A percentile compares a stretch with the other conserved stretches of the same genome.
phyloP scores from a whole-genome alignment of 2,888 invertebrate species.

The Osedax frankpressi region DNA sequence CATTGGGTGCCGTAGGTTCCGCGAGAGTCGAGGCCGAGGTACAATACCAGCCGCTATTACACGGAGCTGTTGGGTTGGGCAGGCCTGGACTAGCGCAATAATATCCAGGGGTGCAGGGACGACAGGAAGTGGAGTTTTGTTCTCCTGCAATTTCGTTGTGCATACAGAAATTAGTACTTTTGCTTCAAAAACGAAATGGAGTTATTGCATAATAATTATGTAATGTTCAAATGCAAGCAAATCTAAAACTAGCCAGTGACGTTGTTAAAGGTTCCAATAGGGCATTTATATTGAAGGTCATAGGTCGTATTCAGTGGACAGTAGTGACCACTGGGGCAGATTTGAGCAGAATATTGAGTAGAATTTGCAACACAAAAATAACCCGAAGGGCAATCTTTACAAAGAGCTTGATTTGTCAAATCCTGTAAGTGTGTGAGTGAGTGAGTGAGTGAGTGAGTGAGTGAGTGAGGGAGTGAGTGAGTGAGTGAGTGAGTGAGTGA shows the following conservation, averaged over 20 bases:
- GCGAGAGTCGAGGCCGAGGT: conserved; percentile 31
- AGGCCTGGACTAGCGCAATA: conserved; percentile 34
- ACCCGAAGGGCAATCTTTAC: conserved; percentile 37
- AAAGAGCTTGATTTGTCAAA: conserved; percentile 31
- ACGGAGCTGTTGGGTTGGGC: conserved; percentile 30
- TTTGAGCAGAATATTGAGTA: conserved; percentile 33
- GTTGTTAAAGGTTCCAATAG: conserved; percentile 39
- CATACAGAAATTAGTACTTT: neutral
- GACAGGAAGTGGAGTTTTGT: conserved; percentile 31
- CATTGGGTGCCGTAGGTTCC: conserved; percentile 32
- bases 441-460: neutral
- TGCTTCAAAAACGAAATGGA: neutral
- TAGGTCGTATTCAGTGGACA: conserved; percentile 37
- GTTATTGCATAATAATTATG: neutral
- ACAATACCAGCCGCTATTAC: conserved; percentile 39
- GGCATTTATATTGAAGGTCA: conserved; percentile 38
- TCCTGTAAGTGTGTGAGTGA: conserved; percentile 28
- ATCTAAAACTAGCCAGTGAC: conserved; percentile 36
- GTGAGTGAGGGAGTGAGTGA: neutral
- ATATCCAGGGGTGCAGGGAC: conserved; percentile 35
- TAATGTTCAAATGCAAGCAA: no score
- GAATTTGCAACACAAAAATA: conserved; percentile 41
- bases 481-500: neutral
- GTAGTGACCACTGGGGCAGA: conserved; percentile 41
- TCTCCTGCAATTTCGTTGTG: conserved; percentile 28